Evolutionary conservation across 92 coral and sea anemone genomes (phyloP).

Genomic region (Parazoanthus darwini): DNA sequence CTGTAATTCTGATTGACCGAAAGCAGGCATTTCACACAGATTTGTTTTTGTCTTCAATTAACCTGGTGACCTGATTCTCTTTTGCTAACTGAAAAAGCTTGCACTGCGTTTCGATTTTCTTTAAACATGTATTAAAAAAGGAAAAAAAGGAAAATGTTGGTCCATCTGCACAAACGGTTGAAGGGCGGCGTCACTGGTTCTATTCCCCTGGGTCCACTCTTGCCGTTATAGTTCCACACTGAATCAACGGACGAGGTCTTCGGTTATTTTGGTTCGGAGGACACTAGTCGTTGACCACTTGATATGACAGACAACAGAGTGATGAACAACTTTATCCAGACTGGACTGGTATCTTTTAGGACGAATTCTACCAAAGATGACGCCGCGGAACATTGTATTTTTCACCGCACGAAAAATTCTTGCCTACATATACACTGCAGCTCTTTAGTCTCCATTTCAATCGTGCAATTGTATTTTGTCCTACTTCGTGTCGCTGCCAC

Average conservation of each 20-base stretch:
- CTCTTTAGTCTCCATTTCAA: not conserved
- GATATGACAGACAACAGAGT: not conserved
- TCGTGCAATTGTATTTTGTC: not conserved
- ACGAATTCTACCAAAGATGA: not conserved
- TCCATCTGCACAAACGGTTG: not conserved
- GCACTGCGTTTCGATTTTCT: not conserved
- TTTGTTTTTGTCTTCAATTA: not conserved
- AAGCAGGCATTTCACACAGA: not conserved
- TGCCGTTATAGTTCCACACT: not conserved
- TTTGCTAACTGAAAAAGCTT: not conserved
- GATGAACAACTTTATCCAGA: not conserved
- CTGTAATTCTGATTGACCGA: not conserved
- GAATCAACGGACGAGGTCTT: not conserved
- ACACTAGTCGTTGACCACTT: not conserved
- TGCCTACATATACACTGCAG: not conserved
- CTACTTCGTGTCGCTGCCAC: not conserved
- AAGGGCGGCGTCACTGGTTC: not conserved
- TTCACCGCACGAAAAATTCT: not conserved
- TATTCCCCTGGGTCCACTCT: not conserved
- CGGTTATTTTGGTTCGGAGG: not conserved
- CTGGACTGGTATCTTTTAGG: not conserved
- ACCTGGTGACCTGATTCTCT: not conserved
- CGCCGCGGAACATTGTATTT: not conserved
- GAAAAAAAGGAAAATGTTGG: not conserved
- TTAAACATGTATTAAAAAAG: too few relatives aligned